Evolutionary conservation across 2,113 vertebrate genomes (phyloP).

Genomic region (Formicarius rufipectus): DNA sequence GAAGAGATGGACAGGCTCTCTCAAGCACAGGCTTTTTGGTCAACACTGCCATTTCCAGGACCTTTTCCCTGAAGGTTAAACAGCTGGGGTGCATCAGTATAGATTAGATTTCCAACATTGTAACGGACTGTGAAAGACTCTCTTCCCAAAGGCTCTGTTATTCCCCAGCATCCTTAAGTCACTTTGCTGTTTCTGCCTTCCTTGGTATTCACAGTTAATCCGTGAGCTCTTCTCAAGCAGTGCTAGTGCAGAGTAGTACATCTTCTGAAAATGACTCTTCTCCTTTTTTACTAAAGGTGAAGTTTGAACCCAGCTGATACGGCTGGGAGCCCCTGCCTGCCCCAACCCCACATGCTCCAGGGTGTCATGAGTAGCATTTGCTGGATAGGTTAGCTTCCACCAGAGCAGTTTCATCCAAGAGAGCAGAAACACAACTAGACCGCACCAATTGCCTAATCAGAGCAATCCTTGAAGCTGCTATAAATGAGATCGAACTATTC

Average conservation of each 20-base stretch:
- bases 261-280: background rate
- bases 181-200: background rate
- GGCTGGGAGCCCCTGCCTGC: background rate
- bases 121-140: background rate
- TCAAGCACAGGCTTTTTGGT: background rate
- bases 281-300: background rate
- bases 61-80: background rate
- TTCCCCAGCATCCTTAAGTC: background rate
- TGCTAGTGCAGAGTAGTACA: background rate
- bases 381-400: background rate
- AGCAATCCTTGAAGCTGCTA: background rate
- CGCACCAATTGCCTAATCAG: background rate
- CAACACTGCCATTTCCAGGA: fast-evolving
- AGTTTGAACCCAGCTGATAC: background rate
- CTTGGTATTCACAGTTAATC: background rate
- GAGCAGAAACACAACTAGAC: background rate
- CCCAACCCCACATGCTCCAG: fast-evolving
- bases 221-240: background rate
- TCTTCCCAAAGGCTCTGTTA: background rate
- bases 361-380: background rate
- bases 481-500: slow-evolving; percentile 5
- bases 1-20: fast-evolving
- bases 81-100: background rate
- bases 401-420: background rate
- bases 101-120: background rate